Base-by-base conservation (phyloP, 2,888 invertebrate genomes). In the Lapara coniferarum region DNA sequence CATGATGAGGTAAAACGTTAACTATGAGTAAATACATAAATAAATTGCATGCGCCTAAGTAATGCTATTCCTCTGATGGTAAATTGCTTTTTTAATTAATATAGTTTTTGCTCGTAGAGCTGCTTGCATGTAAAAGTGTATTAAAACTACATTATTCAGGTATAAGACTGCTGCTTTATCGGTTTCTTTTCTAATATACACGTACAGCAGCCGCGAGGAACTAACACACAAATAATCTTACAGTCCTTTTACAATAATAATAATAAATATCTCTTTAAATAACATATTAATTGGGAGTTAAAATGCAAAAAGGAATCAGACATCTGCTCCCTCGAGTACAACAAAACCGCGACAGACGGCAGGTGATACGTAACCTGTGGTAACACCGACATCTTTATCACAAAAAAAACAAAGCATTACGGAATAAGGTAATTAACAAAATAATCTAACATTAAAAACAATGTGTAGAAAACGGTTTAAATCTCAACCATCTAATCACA, bases 1-100 rank as follows among this genome's bases (percentile, higher is more conserved):
- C n/a, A 58, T 58, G 37, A 58, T 58, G n/a, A 44, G 37, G 44
- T 58, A 58, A 58, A 37, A 37, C 37, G 58, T 58, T 10, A 3
- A 44, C 58, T 58, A 14, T 14, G 14, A 52, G 14, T 52, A 52
- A 14, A 52, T 14, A 14, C 6, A 14, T 52, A 14, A 52, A 52
- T 13, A 52, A 12, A 13, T 49, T 13, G 37, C 37, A 37, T 37
- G 37, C 37, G 37, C 37, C 37, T 37, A 37, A 37, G 4, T 37
- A 37, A 37, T 37, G 37, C 37, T 37, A 6, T 37, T 37, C 37
- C 6, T 37, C n/a, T 37, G 37, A 37, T 37, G 37, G 37, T 6
- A 37, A 37, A 37, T 37, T 37, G 37, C 2, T 5, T 5, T 37
- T 2, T 5, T 37, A 6, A 5, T 37, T 37, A 37, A 2, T 5